Evolutionary conservation across 1,140 invertebrate species (phyloP), one percentile per base, ranked within the genome.

Genomic region (Psix sp.): DNA sequence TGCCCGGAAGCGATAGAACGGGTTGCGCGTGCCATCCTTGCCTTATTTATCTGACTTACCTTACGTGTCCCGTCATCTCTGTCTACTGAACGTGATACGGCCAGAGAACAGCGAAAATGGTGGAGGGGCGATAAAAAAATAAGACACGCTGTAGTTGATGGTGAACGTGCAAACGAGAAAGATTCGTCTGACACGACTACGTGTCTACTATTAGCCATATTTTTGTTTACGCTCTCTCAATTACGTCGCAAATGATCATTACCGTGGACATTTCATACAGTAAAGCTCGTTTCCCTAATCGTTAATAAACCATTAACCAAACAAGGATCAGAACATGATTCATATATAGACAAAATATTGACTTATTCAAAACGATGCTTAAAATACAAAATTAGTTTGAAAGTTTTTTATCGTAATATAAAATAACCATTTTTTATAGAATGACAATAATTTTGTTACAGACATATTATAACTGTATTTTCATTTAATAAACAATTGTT

Each of bases 1-100:
- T 85, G 82, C 82, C 82, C 82, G 82, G 84, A 85, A 85, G 83
- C 80, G 84, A 84, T 85, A 85, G 82, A 83, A 80, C 80, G 73
- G 63, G 68, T 77, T 77, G 82, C 83, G 82, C 83, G 82, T 84
- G 83, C 82, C 82, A 85, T 83, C 82, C 82, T 84, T 80, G 74
- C 81, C 72, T 82, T 79, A 72, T 79, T 76, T 77, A 62, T 74
- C 63, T 31, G 57, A 10, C 35, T 59, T 54, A 51, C 29, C 57
- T 68, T 75, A 70, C 63, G 57, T 46, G 63, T 51, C 39, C 45
- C 56, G 46, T 67, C 60, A 59, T 73, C 68, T 63, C 46, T 73
- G 38, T 63, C 52, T 65, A 65, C 52, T 59, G 59, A 72, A 65
- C 51, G 38, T 52, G 59, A 65, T 65, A 59, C 59, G 57, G 45